Base-by-base conservation (phyloP, 2,113 vertebrate species). In the Paracanthobrama guichenoti region DNA sequence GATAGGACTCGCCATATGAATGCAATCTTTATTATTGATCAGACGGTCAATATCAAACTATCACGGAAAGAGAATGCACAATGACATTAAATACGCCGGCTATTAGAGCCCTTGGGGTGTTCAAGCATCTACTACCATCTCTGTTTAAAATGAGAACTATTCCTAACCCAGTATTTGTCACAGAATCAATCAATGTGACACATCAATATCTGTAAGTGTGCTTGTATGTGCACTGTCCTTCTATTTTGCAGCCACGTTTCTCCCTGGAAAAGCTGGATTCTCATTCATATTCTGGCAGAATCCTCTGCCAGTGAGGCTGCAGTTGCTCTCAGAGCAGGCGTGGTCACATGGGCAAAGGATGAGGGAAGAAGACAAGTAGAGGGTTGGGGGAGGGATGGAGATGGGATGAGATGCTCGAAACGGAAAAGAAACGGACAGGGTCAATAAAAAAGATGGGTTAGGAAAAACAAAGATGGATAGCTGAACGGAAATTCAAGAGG, bases 1-100 rank as follows among this genome's bases (percentile, higher is more conserved):
- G 71, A 88, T 71, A 50, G 67, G 73, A 22, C 64, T 22, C 35
- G 74, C 73, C 50, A 48, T 77, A 42, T 59, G 72, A 82, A 78
- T 64, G 53, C 82, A 86, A 44, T 73, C n/a, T 82, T 86, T 86
- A 66, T 42, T 28, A 86, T 73, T 82, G 77, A 84, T 88, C 82
- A 76, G 87, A 76, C 22, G 39, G 88, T 93, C 91, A 86, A 94
- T 92, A 90, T 53, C 59, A 84, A 90, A 91, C 91, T 91, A 92
- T 91, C 86, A 79, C 26, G 83, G 88, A 82, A 91, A 91, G 92
- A 91, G 91, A 90, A 77, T 35, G 50, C 16, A 42, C 22, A 39
- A 31, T 16, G 48, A 26, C 75, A 79, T 86, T 82, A 84, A 71
- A 77, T 69, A 69, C 62, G 1, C 64, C 39, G 46, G 26, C 46